These are phyloP conservation scores for Aix galericulata DNA, from an alignment of 2,113 vertebrate genomes.

Conservation along the genomic window DNA sequence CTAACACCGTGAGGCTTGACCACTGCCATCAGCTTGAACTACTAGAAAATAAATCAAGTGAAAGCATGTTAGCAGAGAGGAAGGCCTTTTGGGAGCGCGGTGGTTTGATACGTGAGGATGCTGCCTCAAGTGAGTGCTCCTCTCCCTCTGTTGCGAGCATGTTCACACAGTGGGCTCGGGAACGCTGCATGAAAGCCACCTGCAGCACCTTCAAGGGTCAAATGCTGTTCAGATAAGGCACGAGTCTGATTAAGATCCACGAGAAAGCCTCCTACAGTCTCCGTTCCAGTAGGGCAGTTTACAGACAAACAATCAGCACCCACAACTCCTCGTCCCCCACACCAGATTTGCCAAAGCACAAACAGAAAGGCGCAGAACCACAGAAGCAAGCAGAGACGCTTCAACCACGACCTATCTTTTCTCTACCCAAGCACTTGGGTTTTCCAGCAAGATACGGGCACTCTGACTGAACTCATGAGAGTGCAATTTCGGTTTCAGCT, in stretches of 20 bases:
- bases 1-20: not conserved
- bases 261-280: conserved; percentile 36
- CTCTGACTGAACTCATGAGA: not conserved
- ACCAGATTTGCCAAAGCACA: not conserved
- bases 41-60: not conserved
- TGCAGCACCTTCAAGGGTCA: not conserved
- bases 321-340: not conserved
- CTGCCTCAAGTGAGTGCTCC: not conserved
- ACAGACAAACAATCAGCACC: conserved; percentile 48
- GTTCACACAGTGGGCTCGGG: not conserved
- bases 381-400: not conserved
- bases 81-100: not conserved
- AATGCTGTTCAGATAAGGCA: not conserved
- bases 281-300: conserved; percentile 15
- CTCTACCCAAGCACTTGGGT: not conserved
- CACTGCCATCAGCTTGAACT: not conserved
- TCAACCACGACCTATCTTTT: not conserved
- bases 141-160: not conserved
- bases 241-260: conserved; percentile 21
- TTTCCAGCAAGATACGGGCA: not conserved
- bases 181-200: not conserved
- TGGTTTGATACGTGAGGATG: not conserved
- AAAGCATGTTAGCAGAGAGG: not conserved
- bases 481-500: not conserved
- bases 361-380: conserved; percentile 32